Evolutionary conservation across 1,140 invertebrate genomes (phyloP), one percentile per base, ranked within the genome.

Genomic region (Halyomorpha halys): DNA sequence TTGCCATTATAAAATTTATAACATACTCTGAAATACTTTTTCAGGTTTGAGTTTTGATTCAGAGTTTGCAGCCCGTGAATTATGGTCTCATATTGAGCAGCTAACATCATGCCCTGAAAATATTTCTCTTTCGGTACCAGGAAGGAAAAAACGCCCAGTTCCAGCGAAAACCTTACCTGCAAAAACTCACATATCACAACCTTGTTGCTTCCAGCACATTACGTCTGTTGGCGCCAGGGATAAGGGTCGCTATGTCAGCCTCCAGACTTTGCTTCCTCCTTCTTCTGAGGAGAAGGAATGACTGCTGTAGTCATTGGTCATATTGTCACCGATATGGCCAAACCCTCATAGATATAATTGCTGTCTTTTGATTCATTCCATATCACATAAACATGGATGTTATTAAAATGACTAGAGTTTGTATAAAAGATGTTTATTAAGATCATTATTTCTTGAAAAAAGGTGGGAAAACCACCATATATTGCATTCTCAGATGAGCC

Each of bases 151-250:
- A 67, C 54, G 61, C 9, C 71, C 72, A 0, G 81, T 80, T 71
- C 78, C 79, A 56, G 53, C 19, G 11, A 56, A 56, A 25, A 72
- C 76, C 6, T 74, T 86, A 61, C 88, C 89, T 5, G 82, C 83
- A 23, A 92, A 92, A 73, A 82, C 81, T 56, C 87, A 91, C 72
- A 93, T 93, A 67, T 91, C 89, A 15, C 82, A 86, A 69, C 90
- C 90, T 0, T 92, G 89, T 73, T 88, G 88, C 70, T 93, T 93
- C 74, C 85, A 90, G 61, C 90, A 93, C 72, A 83, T 93, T 54
- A 91, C 87, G 27, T 88, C 83, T 66, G 83, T 93, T 14, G 86
- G 89, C 64, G 77, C 80, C 18, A 80, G 80, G 59, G 87, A 90
- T 70, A 64, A 64, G 45, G 30, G 51, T 54, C 64, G 66, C 23